Base-by-base conservation (phyloP, 2,888 invertebrate genomes). In the Sphinx pinastri region DNA sequence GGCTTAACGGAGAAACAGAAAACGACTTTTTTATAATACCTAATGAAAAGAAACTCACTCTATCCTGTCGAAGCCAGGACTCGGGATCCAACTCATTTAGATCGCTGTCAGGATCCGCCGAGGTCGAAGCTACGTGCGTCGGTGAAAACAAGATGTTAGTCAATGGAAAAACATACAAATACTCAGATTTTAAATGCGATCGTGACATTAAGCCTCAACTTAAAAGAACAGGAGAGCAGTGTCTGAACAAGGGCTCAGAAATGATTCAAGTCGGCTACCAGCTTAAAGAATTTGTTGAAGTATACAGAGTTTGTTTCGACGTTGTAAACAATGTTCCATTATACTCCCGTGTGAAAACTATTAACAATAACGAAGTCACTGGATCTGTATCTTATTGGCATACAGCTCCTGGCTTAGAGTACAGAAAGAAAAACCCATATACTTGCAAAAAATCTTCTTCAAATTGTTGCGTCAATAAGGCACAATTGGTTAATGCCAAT, bases 271-370 rank as follows among this genome's bases (percentile, higher is more conserved):
- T 75, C 1, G 72, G 73, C 8, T 75, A 71, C 67, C 38, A 58
- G 25, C 58, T 67, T 10, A 51, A 71, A 14, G 4, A 55, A n/a
- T 71, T 72, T 31, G 19, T 68, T 2, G 70, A 73, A 19, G 67
- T 70, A 14, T 75, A 73, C 38, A 47, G 68, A 51, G 71, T 73
- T 3, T 75, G 75, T 38, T 72, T 70, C 45, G 71, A 75, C 19
- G 68, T 25, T 10, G 14, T 11, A 45, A 57, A 58, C 16, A 70
- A 70, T 3, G 49, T 70, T 5, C 70, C 74, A 7, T 12, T 74
- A 5, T 74, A 72, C 8, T 14, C 58, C 7, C 58, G 14, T 1
- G 7, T 58, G 31, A 58, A 14, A 14, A 58, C 31, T 58, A 14
- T 58, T 7, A 38, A 38, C 11, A 1, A 58, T 14, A 58, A 67